These are phyloP conservation scores for Dasypolia templi DNA, from an alignment of 2,888 invertebrate species.

Conservation along the genomic window DNA sequence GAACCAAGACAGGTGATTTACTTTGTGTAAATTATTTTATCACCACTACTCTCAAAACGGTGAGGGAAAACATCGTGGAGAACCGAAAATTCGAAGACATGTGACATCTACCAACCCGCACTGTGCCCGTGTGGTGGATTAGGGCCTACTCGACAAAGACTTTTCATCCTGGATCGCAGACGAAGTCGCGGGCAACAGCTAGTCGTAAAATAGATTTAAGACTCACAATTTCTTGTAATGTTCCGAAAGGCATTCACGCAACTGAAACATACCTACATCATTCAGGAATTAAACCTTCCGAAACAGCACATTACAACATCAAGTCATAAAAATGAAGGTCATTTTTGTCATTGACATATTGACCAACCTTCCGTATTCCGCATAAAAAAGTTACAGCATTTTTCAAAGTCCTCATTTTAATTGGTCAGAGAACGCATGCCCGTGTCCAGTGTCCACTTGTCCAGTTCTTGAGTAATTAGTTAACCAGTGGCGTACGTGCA, in stretches of 20 bases:
- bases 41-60: too few species aligned
- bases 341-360: not conserved
- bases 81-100: too few species aligned
- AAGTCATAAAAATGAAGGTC: not conserved
- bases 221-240: not conserved
- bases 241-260: too few species aligned
- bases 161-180: too few species aligned
- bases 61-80: too few species aligned
- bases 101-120: too few species aligned
- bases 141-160: too few species aligned
- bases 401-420: not conserved
- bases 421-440: not conserved
- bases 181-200: too few species aligned
- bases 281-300: too few species aligned
- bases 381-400: not conserved
- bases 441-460: not conserved
- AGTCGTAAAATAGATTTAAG: slow-evolving; percentile 1
- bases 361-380: not conserved
- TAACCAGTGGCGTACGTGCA: slow-evolving; percentile 21
- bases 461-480: slow-evolving; percentile 53
- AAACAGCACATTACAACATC: not conserved
- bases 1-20: too few species aligned
- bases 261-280: not conserved
- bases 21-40: too few species aligned
- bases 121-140: too few species aligned